Base-by-base conservation (phyloP, 2,797 vertebrate species). In the Muscicapa comitata region DNA sequence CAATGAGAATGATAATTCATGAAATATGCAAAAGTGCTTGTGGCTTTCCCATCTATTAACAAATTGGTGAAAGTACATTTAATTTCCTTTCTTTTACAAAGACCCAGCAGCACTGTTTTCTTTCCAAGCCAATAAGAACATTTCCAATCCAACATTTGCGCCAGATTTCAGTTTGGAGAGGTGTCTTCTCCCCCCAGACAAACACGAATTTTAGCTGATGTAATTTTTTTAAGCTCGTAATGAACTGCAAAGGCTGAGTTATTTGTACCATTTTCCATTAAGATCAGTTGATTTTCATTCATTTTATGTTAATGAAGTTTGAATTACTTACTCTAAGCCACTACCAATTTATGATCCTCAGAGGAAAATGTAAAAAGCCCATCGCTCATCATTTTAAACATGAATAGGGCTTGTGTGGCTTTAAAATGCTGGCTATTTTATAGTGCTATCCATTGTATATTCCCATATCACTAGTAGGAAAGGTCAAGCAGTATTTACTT, bases 401-500 rank as follows among this genome's bases (percentile, higher is more conserved):
- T 23, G 11, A 80, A 11, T 13, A 54, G 17, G 25, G 1, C 25
- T 58, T 66, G 4, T 28, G 82, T 51, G 31, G 31, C 43, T 84
- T 75, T 92, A 84, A 95, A 90, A 50, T 7, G 4, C 17, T 70
- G n/a, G 5, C 26, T 86, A 31, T 23, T 95, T 94, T 90, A 94
- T 48, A 70, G 51, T 28, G 37, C 24, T 37, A 66, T 91, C 18
- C 45, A 50, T 62, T 86, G 62, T 43, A 43, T 62, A 33, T 74
- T 91, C 55, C 61, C 78, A 40, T 48, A 84, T 72, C 70, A 76
- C 90, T 90, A 90, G 79, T 25, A 81, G 62, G 66, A 93, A 94
- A 93, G 66, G 76, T 92, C 93, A 95, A 95, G 53, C 20, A 68
- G 73, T 90, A 93, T 93, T 95, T 93, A 92, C 54, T 90, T 95